Evolutionary conservation across 2,888 invertebrate species (phyloP), one percentile per base, ranked within the genome.

Genomic region (Diarsia mendica): DNA sequence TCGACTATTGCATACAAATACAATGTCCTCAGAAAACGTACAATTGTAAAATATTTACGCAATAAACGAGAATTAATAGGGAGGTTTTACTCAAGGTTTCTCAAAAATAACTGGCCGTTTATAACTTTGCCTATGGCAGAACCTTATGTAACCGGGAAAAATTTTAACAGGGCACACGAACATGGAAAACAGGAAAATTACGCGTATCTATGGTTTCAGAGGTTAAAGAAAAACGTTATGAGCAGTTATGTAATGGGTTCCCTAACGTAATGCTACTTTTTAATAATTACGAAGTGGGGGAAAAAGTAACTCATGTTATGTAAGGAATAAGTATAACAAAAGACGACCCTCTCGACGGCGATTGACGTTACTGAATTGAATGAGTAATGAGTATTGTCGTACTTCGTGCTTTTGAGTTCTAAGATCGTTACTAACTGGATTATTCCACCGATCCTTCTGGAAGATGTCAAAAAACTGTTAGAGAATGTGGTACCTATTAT

Each of bases 1-100:
- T 78, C 81, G 65, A 28, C 64, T 51, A 46, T 46, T 82, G 77
- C 82, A 82, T 65, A 68, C 63, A 82, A 65, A 77, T 44, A 58
- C 58, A 60, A 53, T 33, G 78, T 65, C 69, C 58, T 68, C 83
- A 68, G 5, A n/a, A 53, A 44, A 51, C 51, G 58, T 65, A 53
- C 39, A 64, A 64, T 79, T 15, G 64, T 77, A 60, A 77, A 79
- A 68, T 77, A 77, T 60, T 60, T 65, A 65, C 39, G 39, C 33
- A 71, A 28, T 23, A 70, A 58, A 51, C 39, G n/a, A 63, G 46
- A 48, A 51, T 58, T 46, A 53, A 82, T 28, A 58, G 23, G 55
- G 65, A 44, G 10, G 23, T 33, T 44, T 18, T 49, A 64, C 11
- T 28, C n/a, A 53, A 23, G 39, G 39, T 53, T 51, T 46, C 44